These are phyloP conservation scores for Numida meleagris DNA, from an alignment of 2,113 vertebrate genomes.

Conservation along the genomic window DNA sequence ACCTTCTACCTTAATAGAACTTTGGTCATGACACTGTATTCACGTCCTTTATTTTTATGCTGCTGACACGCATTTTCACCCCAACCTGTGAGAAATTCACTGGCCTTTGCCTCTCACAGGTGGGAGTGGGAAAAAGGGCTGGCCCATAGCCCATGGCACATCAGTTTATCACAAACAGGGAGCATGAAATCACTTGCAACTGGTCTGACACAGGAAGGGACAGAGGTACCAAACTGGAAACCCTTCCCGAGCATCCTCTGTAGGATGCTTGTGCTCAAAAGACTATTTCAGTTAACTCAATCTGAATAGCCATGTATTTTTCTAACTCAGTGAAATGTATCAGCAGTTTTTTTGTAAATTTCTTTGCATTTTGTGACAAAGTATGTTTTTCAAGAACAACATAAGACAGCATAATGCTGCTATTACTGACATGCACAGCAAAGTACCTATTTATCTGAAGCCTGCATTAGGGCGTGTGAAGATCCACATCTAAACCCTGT, in stretches of 20 bases:
- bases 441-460: background rate
- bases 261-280: background rate
- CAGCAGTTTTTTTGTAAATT: background rate
- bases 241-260: background rate
- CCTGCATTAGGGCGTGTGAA: background rate
- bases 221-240: background rate
- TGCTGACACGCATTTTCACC: background rate
- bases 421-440: background rate
- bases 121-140: slow-evolving; percentile 11
- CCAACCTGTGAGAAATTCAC: slow-evolving; percentile 25
- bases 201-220: background rate
- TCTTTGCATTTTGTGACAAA: background rate
- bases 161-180: background rate
- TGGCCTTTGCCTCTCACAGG: slow-evolving; percentile 20
- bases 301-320: background rate
- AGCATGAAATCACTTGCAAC: background rate
- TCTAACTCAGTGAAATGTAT: background rate
- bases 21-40: background rate
- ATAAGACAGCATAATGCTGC: background rate
- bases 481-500: background rate
- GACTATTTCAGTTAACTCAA: background rate
- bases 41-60: slow-evolving; percentile 15
- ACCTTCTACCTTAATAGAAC: background rate
- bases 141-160: background rate
- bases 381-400: background rate